phyloP scores from a whole-genome alignment of 2,888 invertebrate species.

The Melikaiella ostensackeni region DNA sequence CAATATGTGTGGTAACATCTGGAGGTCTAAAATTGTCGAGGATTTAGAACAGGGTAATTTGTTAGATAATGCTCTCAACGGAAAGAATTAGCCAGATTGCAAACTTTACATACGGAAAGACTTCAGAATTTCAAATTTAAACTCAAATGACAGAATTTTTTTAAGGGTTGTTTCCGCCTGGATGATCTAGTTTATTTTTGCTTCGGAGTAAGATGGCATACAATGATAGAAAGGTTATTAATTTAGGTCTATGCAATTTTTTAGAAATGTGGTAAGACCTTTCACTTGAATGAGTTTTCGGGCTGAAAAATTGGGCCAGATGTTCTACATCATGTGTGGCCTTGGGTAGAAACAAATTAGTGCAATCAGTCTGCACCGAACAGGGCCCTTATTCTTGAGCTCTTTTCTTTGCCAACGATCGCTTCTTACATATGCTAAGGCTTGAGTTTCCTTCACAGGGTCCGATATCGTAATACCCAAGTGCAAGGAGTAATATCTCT shows the following conservation, averaged over 20 bases:
- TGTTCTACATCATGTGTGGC: background rate
- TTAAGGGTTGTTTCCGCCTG: no score
- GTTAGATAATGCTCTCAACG: no score
- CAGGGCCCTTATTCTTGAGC: background rate
- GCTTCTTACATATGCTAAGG: background rate
- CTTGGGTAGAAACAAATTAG: background rate
- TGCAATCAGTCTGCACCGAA: background rate
- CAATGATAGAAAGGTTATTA: no score
- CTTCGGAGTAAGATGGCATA: no score
- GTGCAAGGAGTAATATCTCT: slow-evolving; percentile 71
- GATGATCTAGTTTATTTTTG: no score
- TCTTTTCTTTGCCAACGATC: background rate
- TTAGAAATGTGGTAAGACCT: background rate
- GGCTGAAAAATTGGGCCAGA: background rate
- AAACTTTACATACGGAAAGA: no score
- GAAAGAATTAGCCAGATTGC: no score
- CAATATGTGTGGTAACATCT: no score
- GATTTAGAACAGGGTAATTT: no score
- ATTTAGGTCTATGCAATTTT: background rate
- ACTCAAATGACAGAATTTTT: no score
- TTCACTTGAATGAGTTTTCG: background rate
- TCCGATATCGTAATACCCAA: slow-evolving; percentile 68
- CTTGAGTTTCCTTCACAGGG: slow-evolving; percentile 36
- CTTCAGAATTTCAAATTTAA: no score
- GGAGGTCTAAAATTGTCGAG: no score